Percentiles rank a stretch among this genome's conserved stretches.
These are phyloP conservation scores for Neoseiulus cucumeris DNA, from an alignment of 1,140 invertebrate genomes.

Conservation along the genomic window DNA sequence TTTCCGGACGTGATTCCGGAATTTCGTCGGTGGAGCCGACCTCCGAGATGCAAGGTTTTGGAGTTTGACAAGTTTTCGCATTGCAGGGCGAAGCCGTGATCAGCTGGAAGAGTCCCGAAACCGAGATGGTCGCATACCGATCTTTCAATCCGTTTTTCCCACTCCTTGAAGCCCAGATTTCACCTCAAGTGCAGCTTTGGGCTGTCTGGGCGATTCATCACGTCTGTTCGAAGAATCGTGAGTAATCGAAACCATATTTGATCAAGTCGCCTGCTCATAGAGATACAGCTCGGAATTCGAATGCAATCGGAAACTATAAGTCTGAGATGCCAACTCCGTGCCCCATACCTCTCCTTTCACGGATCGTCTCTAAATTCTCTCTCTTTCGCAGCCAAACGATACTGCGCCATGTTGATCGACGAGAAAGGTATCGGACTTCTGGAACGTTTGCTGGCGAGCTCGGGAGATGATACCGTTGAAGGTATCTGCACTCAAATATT, in stretches of 20 bases:
- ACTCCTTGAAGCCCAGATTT: conserved; percentile 37
- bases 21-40: no score
- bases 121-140: conserved; percentile 62
- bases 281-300: no score
- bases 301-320: no score
- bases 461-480: conserved; percentile 13
- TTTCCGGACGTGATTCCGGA: no score
- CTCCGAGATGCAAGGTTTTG: no score
- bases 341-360: neutral
- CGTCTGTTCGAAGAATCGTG: conserved; percentile 56
- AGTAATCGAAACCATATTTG: conserved; percentile 21
- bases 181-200: conserved; percentile 50
- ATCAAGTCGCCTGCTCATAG: neutral
- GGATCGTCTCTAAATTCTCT: neutral
- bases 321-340: no score
- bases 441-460: conserved; percentile 24
- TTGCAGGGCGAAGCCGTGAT: conserved; percentile 38
- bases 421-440: conserved; percentile 40
- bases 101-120: conserved; percentile 46
- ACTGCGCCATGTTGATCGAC: conserved; percentile 45
- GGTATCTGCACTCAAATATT: conserved; percentile 17
- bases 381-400: conserved; percentile 40
- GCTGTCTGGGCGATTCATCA: conserved; percentile 64
- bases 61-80: neutral
- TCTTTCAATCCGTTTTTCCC: conserved; percentile 59